Percentiles rank a stretch among this genome's conserved stretches.
These are phyloP conservation scores for Uloborus plumipes DNA, from an alignment of 2,888 invertebrate genomes.

Conservation along the genomic window DNA sequence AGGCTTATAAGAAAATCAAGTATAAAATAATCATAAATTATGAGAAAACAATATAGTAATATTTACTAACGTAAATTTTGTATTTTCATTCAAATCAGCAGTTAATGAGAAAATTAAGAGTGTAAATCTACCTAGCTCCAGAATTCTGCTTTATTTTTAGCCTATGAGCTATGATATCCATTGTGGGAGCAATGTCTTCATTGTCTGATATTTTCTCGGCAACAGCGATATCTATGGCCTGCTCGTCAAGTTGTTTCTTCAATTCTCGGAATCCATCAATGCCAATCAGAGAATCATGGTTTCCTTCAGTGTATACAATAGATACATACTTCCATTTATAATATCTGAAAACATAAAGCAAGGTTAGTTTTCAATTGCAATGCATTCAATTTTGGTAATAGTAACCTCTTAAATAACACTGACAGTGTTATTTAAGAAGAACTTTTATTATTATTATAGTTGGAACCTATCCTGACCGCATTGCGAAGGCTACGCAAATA, in stretches of 20 bases:
- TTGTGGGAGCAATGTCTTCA: slow-evolving; percentile 34
- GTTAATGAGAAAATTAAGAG: too few relatives aligned
- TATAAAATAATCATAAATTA: too few relatives aligned
- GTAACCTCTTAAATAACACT: too few relatives aligned
- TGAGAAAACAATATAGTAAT: too few relatives aligned
- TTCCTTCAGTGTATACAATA: slow-evolving; percentile 71
- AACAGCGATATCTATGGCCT: slow-evolving; percentile 47
- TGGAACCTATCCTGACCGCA: too few relatives aligned
- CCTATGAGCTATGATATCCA: slow-evolving; percentile 56
- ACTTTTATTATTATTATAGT: too few relatives aligned
- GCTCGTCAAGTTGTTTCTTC: slow-evolving; percentile 10
- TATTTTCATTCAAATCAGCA: too few relatives aligned
- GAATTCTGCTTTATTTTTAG: slow-evolving; percentile 52
- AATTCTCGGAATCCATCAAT: slow-evolving; percentile 36
- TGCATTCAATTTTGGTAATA: background rate
- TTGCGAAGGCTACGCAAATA: too few relatives aligned
- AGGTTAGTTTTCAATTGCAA: background rate
- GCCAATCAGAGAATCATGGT: slow-evolving; percentile 32
- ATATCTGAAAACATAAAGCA: slow-evolving; percentile 23
- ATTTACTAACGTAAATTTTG: too few relatives aligned
- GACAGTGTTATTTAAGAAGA: background rate
- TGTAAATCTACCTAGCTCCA: slow-evolving; percentile 42
- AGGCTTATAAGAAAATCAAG: too few relatives aligned
- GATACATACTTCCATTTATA: slow-evolving; percentile 72
- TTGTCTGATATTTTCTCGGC: slow-evolving; percentile 41